These are phyloP conservation scores for Hydraecia micacea DNA, from an alignment of 2,888 invertebrate genomes.

Conservation along the genomic window DNA sequence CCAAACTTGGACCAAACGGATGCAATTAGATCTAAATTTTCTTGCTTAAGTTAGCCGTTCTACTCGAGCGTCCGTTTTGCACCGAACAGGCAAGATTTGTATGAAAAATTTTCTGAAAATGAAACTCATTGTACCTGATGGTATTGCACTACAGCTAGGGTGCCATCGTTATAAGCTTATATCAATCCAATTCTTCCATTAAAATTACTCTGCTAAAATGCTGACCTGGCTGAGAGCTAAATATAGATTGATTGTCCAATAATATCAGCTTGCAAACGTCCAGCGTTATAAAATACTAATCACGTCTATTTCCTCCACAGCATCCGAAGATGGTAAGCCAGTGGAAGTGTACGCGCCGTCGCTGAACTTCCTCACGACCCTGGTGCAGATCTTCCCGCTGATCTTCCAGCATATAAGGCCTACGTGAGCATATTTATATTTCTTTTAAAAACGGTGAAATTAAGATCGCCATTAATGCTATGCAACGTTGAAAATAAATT, in stretches of 20 bases:
- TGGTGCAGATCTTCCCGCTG: constrained; percentile 98
- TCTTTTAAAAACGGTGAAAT: too few species aligned
- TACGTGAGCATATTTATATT: constrained; percentile 86
- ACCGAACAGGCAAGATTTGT: constrained; percentile 15
- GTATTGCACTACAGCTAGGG: too few species aligned
- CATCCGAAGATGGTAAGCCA: constrained; percentile 88
- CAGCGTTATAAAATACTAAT: neutral
- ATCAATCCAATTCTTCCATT: neutral
- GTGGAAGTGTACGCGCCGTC: constrained; percentile 94
- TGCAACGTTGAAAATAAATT: too few species aligned
- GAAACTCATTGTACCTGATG: neutral
- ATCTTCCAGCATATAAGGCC: constrained; percentile 97
- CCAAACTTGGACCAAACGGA: too few species aligned
- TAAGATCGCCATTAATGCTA: too few species aligned
- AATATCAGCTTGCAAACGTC: too few species aligned
- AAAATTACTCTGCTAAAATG: too few species aligned
- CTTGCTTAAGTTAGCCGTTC: neutral
- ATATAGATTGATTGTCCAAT: too few species aligned
- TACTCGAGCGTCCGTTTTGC: neutral
- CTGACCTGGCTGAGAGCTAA: too few species aligned
- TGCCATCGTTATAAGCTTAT: too few species aligned
- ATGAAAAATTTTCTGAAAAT: neutral
- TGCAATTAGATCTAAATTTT: too few species aligned
- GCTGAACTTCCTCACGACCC: constrained; percentile 97
- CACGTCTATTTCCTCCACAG: constrained; percentile 59